Base-by-base conservation (phyloP, 2,888 invertebrate genomes). In the Drymonia ruficornis region DNA sequence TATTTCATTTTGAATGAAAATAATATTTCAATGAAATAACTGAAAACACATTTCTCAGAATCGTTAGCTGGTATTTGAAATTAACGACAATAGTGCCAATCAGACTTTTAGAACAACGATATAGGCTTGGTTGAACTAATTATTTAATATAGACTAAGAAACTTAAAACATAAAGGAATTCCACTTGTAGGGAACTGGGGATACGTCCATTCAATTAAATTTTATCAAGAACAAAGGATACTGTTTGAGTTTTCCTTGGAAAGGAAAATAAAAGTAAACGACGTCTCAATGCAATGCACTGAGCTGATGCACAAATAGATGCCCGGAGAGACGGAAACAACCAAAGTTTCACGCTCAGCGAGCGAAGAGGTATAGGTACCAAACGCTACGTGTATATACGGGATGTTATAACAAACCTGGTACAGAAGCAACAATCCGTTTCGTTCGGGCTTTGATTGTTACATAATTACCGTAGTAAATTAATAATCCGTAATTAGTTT, bases 231-330 rank as follows among this genome's bases (percentile, higher is more conserved):
- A 31, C 31, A 31, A 31, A 31, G 11, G 31, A 31, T 36, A 36
- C n/a, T 36, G 11, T 45, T 23, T 45, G 15, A 45, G 45, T 28
- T 45, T 28, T 45, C 44, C 13, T 28, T 28, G 12, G 44, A 18
- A 28, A 28, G 45, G 2, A 8, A 8, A 28, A 45, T 45, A 28
- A 45, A 45, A n/a, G 23, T 15, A 15, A 45, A 43, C 43, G 28
- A 40, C 11, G 45, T 28, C 28, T 45, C 45, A 45, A 45, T 45
- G 45, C n/a, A 23, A 2, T 45, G 8, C 45, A 28, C 3, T 5
- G 45, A 28, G 28, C n/a, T 28, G 28, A n/a, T 28, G 28, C 28
- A 45, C n/a, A n/a, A 45, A 45, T 45, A 45, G 45, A 45, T 28
- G 19, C 15, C 18, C 23, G 15, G 28, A 45, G 45, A 45, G 28